Percentiles rank a stretch among this genome's conserved stretches.
phyloP scores from a whole-genome alignment of 2,888 invertebrate species.

The Cheilosia impressa region DNA sequence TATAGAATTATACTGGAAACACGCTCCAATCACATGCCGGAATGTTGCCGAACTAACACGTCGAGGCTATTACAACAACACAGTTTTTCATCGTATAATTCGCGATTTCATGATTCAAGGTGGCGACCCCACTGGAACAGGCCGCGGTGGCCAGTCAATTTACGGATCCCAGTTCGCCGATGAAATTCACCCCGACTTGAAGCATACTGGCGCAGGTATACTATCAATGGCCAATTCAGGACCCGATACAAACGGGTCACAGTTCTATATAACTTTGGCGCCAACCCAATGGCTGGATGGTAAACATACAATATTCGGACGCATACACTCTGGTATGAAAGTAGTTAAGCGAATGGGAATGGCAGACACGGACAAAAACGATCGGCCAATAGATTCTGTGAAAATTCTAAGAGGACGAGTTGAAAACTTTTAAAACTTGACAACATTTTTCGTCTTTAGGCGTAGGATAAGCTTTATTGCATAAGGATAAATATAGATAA shows the following conservation, averaged over 20 bases:
- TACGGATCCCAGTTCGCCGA: conserved; percentile 98
- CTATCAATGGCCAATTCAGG: conserved; percentile 99
- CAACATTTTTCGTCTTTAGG: neutral
- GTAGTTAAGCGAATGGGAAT: conserved; percentile 96
- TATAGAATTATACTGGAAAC: conserved; percentile 99
- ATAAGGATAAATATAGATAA: neutral
- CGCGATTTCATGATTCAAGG: conserved; percentile 97
- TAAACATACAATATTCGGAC: conserved; percentile 98
- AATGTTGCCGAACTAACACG: conserved; percentile 98
- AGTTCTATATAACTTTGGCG: conserved; percentile 98
- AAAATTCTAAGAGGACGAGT: conserved; percentile 88
- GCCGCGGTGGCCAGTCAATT: conserved; percentile 97
- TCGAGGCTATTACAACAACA: conserved; percentile 97
- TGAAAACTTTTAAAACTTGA: conserved; percentile 78
- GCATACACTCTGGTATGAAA: conserved; percentile 94
- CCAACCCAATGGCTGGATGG: conserved; percentile 99
- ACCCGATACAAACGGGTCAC: conserved; percentile 98
- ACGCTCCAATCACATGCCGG: conserved; percentile 97
- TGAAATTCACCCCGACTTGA: conserved; percentile 96
- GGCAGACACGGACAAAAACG: conserved; percentile 96
- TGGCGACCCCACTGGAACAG: conserved; percentile 98
- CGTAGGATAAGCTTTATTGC: conserved; percentile 23
- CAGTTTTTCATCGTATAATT: conserved; percentile 98
- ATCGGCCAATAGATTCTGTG: conserved; percentile 95
- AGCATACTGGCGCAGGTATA: conserved; percentile 96